phyloP scores from a whole-genome alignment of 2,113 vertebrate species.

The Brachyhypopomus occidentalis region DNA sequence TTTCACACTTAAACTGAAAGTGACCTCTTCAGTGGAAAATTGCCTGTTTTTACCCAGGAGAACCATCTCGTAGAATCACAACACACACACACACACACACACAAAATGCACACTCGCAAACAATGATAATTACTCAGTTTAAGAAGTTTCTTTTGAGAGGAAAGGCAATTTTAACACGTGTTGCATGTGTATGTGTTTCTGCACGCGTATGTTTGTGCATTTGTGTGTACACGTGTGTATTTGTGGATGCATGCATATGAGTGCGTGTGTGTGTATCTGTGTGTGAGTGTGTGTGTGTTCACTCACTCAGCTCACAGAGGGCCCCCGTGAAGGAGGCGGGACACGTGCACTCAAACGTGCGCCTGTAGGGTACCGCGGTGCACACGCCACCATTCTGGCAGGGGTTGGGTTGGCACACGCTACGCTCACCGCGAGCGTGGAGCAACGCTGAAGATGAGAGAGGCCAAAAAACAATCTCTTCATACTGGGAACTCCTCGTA shows the following conservation, averaged over 20 bases:
- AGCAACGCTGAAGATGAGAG: slow-evolving; percentile 15
- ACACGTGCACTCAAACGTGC: slow-evolving; percentile 80
- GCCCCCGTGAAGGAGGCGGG: slow-evolving; percentile 75
- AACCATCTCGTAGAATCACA: not conserved
- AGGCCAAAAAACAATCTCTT: not conserved
- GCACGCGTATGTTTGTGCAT: too few relatives aligned
- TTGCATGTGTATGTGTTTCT: not conserved
- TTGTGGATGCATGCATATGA: not conserved
- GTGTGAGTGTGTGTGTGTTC: not conserved
- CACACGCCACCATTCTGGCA: slow-evolving; percentile 85
- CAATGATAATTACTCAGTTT: not conserved
- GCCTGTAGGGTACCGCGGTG: slow-evolving; percentile 35
- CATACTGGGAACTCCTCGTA: too few relatives aligned
- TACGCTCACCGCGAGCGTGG: slow-evolving; percentile 15
- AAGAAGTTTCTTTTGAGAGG: not conserved
- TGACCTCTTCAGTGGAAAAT: not conserved
- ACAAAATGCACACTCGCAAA: not conserved
- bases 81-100: not conserved
- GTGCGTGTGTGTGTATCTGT: too few relatives aligned
- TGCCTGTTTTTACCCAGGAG: not conserved
- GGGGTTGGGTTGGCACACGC: slow-evolving; percentile 73
- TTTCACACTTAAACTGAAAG: not conserved
- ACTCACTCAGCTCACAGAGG: slow-evolving; percentile 82
- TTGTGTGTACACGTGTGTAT: too few relatives aligned
- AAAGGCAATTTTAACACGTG: not conserved